phyloP scores from a whole-genome alignment of 2,888 invertebrate genomes.

The Gibbula magus region DNA sequence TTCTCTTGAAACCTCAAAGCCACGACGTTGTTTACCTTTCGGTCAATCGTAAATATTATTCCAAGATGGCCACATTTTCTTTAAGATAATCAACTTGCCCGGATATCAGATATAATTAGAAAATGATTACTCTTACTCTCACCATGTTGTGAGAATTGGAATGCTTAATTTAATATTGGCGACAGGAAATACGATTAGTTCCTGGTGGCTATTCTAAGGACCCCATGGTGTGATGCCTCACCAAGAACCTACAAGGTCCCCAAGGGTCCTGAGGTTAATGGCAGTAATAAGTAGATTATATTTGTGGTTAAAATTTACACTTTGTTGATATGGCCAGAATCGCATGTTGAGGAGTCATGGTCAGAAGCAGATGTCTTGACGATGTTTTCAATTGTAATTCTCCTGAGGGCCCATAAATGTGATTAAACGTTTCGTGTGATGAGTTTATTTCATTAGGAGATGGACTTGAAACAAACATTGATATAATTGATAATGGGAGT shows the following conservation, averaged over 20 bases:
- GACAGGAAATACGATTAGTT: neutral
- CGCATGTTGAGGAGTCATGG: too few species aligned
- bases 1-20: too few species aligned
- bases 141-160: neutral
- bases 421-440: too few species aligned
- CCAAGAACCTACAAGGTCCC: neutral
- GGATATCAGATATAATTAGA: neutral
- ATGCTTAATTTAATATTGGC: neutral
- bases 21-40: too few species aligned
- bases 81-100: neutral
- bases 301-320: neutral
- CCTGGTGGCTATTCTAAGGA: neutral
- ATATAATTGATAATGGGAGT: too few species aligned
- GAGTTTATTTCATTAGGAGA: too few species aligned
- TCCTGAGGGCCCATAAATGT: too few species aligned
- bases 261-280: neutral
- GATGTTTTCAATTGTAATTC: too few species aligned
- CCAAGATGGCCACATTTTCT: neutral
- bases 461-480: too few species aligned
- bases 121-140: neutral
- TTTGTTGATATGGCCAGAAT: neutral
- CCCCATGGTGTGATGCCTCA: neutral
- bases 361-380: too few species aligned
- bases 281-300: neutral
- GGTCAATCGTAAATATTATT: neutral